Evolutionary conservation across 1,140 invertebrate genomes (phyloP), one percentile per base, ranked within the genome.

Genomic region (Bombus breviceps): DNA sequence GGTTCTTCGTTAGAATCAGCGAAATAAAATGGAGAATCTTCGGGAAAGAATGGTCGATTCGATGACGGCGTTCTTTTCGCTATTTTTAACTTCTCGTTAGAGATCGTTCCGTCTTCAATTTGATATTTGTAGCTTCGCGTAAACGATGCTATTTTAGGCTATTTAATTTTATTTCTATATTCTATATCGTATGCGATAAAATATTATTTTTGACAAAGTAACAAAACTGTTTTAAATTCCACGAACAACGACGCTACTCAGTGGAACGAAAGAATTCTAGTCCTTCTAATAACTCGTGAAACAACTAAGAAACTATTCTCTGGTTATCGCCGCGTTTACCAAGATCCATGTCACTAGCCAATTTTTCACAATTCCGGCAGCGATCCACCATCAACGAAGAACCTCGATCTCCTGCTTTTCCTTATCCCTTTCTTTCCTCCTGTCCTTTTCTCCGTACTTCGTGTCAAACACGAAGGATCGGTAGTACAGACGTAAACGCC

Each of bases 401-500:
- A 22, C 2, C 0, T 32, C 15, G n/a, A 32, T 13, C 15, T 32
- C 6, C 6, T n/a, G n/a, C 15, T 68, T 22, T 68, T 68, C 32
- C 15, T 34, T 53, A 22, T 53, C 47, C 32, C 22, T 34, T 68
- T 34, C 18, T 34, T 9, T 32, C 8, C 5, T 32, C 4, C n/a
- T 53, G 18, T 22, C 47, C 13, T 64, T 8, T 32, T 0, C n/a
- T 2, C 1, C n/a, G 64, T 66, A 15, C 5, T 37, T 9, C 34
- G 22, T 25, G 34, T 68, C 18, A 34, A 68, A 34, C 32, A 66
- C 64, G 64, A 32, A 15, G 62, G 78, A 80, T 87, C 86, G 79
- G 75, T 85, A 89, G 88, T 78, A 53, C 47, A 73, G 32, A 83
- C 15, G 69, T 69, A 83, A 89, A 88, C 85, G 78, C 32, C 86